Base-by-base conservation (phyloP, 2,888 invertebrate genomes). In the Salticus scenicus region DNA sequence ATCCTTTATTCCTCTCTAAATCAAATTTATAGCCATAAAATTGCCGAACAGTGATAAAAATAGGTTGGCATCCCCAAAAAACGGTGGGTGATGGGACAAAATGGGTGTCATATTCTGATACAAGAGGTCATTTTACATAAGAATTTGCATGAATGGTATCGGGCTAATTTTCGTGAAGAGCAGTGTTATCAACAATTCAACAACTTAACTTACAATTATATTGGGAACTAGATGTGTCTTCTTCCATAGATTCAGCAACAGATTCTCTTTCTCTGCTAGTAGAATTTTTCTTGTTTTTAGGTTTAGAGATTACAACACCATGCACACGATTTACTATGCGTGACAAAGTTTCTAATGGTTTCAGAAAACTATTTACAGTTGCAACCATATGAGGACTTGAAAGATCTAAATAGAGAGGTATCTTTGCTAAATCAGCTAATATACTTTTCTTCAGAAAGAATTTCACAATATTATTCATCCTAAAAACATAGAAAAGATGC, bases 271-370 rank as follows among this genome's bases (percentile, higher is more conserved):
- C 80, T 30, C 88, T 85, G 70, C 77, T 41, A 27, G 76, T 41
- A 27, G 83, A 30, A 42, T 30, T 51, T 24, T 71, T 64, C 33
- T 88, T 88, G 12, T 42, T 71, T 30, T 77, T 80, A 10, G 64
- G 12, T 78, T 87, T 84, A 47, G 51, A 67, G 17, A 76, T 41
- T 10, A 69, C n/a, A 75, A 71, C 87, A 7, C 88, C 79, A 20
- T 90, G 87, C 1, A 90, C 89, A 87, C 94, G 93, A 90, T 96
- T 95, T 30, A 96, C 95, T 87, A 95, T 94, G 63, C 95, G 92
- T 0, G 96, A 94, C 72, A 96, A 91, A 0, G 95, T 94, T 91
- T 96, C 96, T 88, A 96, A 92, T 0, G 96, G 95, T 89, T 96
- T 96, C 75, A 96, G 91, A 1, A 94, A 94, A 24, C 95, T 94